Conservation (phyloP, 2,113 vertebrate genomes). For the Pelobates fuscus region DNA sequence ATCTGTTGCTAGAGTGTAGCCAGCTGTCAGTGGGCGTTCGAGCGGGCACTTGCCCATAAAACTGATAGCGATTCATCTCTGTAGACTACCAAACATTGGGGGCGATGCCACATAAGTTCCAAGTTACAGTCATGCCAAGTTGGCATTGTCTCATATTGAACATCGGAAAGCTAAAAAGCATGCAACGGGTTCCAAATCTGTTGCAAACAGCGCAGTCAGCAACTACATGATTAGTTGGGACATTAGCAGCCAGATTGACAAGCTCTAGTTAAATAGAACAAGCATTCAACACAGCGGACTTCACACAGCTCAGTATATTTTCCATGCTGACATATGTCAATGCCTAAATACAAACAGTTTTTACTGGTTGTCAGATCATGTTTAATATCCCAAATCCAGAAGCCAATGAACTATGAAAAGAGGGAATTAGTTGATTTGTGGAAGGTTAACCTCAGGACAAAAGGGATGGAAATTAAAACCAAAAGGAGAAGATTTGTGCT, state of each 20-base stretch:
- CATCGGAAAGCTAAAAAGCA: not conserved
- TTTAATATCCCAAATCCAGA: not conserved
- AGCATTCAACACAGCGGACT: conserved; percentile 32
- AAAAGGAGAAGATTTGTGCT: too few relatives aligned
- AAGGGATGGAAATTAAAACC: not conserved
- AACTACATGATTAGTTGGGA: conserved; percentile 28
- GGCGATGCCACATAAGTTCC: conserved; percentile 28
- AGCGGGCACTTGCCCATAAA: not conserved
- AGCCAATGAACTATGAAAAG: not conserved
- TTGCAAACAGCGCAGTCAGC: conserved; percentile 10
- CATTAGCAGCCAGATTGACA: conserved; percentile 43
- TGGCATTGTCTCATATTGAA: conserved; percentile 51
- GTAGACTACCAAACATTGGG: conserved; percentile 20
- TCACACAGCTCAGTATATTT: conserved; percentile 27
- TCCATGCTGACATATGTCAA: conserved; percentile 10
- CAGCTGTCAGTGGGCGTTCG: conserved; percentile 18
- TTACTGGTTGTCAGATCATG: not conserved
- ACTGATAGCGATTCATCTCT: conserved; percentile 8
- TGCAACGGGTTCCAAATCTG: conserved; percentile 40
- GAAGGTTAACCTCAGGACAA: not conserved
- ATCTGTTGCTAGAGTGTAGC: conserved; percentile 40
- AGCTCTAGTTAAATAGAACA: conserved; percentile 55
- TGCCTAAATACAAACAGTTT: conserved; percentile 14
- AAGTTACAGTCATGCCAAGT: conserved; percentile 54
- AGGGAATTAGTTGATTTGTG: conserved; percentile 13